Conservation (phyloP, 2,888 invertebrate genomes). For the Nezara viridula region DNA sequence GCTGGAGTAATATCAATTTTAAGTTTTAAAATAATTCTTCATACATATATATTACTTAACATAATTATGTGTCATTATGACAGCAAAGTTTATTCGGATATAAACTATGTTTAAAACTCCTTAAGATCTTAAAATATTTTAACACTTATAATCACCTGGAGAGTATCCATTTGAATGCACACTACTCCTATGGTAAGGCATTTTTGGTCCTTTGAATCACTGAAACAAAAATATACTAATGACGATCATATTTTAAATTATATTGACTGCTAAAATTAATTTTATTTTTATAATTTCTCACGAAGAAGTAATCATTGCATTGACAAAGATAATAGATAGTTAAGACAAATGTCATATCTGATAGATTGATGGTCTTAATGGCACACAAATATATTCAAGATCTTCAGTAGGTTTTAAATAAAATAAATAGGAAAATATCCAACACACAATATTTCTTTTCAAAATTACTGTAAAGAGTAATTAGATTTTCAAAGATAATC, state of each 20-base stretch:
- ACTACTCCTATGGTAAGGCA: constrained; percentile 67
- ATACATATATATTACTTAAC: background rate
- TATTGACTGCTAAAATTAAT: background rate
- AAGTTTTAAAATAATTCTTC: background rate
- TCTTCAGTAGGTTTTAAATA: background rate
- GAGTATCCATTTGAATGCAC: constrained; percentile 68
- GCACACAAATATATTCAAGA: background rate
- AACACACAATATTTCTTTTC: background rate
- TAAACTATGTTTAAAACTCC: background rate
- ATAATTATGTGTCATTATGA: background rate
- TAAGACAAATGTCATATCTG: background rate
- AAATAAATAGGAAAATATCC: background rate
- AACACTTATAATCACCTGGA: constrained; percentile 65
- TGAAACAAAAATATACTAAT: constrained; percentile 42
- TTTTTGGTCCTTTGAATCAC: constrained; percentile 59
- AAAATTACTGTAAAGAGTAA: background rate
- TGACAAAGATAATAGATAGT: background rate
- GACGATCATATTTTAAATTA: background rate
- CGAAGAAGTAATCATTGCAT: background rate
- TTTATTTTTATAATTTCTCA: background rate
- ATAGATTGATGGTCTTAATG: background rate
- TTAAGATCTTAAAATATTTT: background rate
- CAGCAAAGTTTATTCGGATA: background rate
- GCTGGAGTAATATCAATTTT: background rate
- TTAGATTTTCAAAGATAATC: background rate